Conservation (phyloP, 2,888 invertebrate species). For the Autographa gamma region DNA sequence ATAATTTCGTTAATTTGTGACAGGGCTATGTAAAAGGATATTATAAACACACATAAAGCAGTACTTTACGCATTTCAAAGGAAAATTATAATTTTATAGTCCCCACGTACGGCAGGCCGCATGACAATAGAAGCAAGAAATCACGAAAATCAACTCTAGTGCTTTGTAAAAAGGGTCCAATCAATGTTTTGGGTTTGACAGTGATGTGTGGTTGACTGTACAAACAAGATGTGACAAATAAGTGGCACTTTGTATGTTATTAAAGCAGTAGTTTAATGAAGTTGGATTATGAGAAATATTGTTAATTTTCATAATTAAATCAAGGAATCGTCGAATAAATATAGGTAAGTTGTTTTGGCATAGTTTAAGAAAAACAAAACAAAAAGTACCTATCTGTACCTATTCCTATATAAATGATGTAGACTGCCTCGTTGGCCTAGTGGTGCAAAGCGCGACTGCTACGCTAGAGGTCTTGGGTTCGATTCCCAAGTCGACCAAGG, state of each 20-base stretch:
- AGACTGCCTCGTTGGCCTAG: no score
- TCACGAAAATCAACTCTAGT: neutral
- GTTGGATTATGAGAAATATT: neutral
- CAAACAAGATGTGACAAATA: neutral
- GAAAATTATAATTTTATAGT: conserved; percentile 1
- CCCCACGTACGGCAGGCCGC: neutral
- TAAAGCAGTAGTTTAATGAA: neutral
- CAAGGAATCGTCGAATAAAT: no score
- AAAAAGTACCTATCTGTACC: no score
- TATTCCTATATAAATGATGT: no score
- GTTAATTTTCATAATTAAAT: neutral
- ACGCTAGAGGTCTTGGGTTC: no score
- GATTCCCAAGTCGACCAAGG: no score
- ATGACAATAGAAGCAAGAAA: neutral
- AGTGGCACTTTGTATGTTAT: neutral
- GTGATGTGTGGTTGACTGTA: neutral
- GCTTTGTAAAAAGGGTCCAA: neutral
- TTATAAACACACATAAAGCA: conserved; percentile 1
- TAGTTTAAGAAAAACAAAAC: no score
- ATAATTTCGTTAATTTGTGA: neutral
- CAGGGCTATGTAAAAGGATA: neutral
- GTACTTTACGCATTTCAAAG: neutral
- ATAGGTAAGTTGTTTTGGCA: no score
- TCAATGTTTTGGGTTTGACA: neutral
- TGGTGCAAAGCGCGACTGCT: no score